These are phyloP conservation scores for Chalcis sispes DNA, from an alignment of 2,888 invertebrate species.

Conservation along the genomic window DNA sequence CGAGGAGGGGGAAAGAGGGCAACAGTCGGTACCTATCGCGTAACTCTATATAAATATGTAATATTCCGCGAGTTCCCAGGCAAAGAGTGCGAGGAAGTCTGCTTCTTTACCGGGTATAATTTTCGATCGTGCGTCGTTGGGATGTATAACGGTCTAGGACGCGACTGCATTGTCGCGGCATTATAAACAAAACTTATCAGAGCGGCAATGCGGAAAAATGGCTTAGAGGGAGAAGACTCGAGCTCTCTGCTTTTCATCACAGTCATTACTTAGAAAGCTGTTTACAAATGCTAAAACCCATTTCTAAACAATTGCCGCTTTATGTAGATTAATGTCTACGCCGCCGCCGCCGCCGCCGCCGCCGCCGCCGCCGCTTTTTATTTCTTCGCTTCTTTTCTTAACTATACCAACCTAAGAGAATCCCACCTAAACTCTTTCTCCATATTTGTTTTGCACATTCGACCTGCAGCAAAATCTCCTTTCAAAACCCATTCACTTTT, in stretches of 20 bases:
- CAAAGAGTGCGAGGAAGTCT: too few species aligned
- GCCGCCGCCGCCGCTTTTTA: background rate
- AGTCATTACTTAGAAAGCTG: conserved; percentile 51
- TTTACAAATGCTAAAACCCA: conserved; percentile 35
- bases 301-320: conserved; percentile 51
- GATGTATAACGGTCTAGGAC: conserved; percentile 20
- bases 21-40: too few species aligned
- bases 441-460: too few species aligned
- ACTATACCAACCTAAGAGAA: background rate
- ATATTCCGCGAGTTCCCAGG: too few species aligned
- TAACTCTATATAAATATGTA: too few species aligned
- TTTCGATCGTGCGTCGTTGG: conserved; percentile 13
- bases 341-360: background rate
- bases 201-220: conserved; percentile 48
- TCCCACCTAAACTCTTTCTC: background rate
- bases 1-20: too few species aligned
- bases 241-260: conserved; percentile 21
- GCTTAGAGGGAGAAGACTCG: background rate
- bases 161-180: conserved; percentile 48
- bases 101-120: conserved; percentile 22
- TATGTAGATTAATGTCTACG: background rate
- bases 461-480: too few species aligned
- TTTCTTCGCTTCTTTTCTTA: background rate
- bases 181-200: conserved; percentile 54
- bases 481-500: too few species aligned